Base-by-base conservation (phyloP, 2,797 vertebrate species). In the Mionectes olivaceus region DNA sequence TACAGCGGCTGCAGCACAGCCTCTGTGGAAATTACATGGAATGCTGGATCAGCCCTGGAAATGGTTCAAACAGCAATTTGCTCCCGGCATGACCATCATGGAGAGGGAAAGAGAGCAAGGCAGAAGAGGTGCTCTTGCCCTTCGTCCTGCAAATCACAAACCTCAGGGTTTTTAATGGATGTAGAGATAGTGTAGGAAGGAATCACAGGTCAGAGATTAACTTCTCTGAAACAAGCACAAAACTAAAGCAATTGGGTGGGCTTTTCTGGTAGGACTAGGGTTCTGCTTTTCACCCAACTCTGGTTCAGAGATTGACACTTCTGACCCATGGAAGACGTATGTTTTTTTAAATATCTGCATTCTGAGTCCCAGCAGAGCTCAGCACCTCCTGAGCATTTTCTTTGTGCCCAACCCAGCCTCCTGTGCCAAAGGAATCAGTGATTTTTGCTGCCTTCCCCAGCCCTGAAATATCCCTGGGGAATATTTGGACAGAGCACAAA, bases 61-160 rank as follows among this genome's bases (percentile, higher is more conserved):
- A 84, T 18, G 32, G 28, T 68, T 81, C 89, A 83, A 69, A 56
- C 5, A 35, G 63, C 41, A 60, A 16, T 76, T 92, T 90, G 67
- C 32, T 90, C 67, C 46, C 1, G 0, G 32, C n/a, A 1, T 87
- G 75, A 43, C 57, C 87, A 27, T 37, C 0, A 0, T 2, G 1
- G 57, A 69, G 50, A 83, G 59, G n/a, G 56, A 87, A 60, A 73
- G n/a, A 39, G 13, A 79, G 39, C 30, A 89, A 69, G 68, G 30
- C 21, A 11, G n/a, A 52, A 78, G 32, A 7, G 43, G 1, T 5
- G 55, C 9, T 65, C 67, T 24, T 53, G 14, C 68, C 63, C 43
- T 82, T 75, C 65, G 46, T 84, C 60, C 61, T 61, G 71, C 59
- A 67, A 33, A 23, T 28, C 35, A 28, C 60, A 64, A 24, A 50